phyloP scores from a whole-genome alignment of 2,113 vertebrate species.

The Rynchops niger region DNA sequence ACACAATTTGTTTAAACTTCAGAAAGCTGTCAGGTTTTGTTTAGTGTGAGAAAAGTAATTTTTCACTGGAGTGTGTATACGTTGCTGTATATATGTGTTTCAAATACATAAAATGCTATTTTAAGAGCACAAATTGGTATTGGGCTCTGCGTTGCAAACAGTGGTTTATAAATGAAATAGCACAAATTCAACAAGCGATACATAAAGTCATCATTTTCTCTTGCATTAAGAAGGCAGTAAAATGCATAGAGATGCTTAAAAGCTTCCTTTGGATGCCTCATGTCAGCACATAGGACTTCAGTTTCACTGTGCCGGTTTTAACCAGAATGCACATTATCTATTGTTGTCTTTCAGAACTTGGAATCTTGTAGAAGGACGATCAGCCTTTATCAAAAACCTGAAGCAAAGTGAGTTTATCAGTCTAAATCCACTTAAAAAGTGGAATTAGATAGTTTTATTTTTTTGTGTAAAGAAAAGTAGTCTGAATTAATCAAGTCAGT shows the following conservation, averaged over 20 bases:
- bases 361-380: conserved; percentile 93
- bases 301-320: background rate
- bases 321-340: background rate
- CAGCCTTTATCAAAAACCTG: conserved; percentile 96
- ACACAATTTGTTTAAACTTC: background rate
- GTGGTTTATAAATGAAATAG: background rate
- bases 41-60: background rate
- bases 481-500: background rate
- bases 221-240: background rate
- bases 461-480: background rate
- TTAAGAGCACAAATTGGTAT: background rate
- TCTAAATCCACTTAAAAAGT: background rate
- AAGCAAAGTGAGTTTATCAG: conserved; percentile 87
- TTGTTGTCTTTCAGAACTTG: conserved; percentile 86
- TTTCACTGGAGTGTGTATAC: background rate
- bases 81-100: background rate
- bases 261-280: background rate
- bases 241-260: background rate
- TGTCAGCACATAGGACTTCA: background rate
- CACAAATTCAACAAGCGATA: background rate
- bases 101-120: background rate
- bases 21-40: background rate
- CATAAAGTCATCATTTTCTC: background rate
- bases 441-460: background rate
- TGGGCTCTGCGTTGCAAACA: background rate